These are phyloP conservation scores for Scaptomyza caliginosa DNA, from an alignment of 2,888 invertebrate genomes.

Conservation along the genomic window DNA sequence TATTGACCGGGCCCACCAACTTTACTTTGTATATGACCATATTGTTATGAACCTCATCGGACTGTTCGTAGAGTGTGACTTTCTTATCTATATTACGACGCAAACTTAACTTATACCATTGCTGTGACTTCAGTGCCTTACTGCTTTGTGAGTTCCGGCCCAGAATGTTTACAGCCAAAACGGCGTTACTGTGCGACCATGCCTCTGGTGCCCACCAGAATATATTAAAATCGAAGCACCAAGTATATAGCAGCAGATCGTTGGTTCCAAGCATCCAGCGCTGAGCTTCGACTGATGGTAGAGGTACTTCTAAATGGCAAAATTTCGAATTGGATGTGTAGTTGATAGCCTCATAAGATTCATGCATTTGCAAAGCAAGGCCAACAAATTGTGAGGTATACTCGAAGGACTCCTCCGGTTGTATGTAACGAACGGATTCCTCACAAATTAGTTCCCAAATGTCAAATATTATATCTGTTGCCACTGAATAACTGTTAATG, in stretches of 20 bases:
- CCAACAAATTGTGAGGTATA: background rate
- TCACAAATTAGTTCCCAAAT: slow-evolving; percentile 7
- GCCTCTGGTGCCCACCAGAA: slow-evolving; percentile 43
- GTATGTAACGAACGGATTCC: slow-evolving; percentile 2
- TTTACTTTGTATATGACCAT: slow-evolving; percentile 25
- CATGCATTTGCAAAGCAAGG: slow-evolving; percentile 7
- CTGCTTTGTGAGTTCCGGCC: background rate
- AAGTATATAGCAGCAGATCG: slow-evolving; percentile 13
- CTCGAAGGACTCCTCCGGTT: slow-evolving; percentile 14
- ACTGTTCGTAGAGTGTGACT: background rate
- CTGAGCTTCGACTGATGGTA: background rate
- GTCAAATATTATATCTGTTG: slow-evolving; percentile 1
- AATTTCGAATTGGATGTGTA: background rate
- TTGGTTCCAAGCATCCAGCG: background rate
- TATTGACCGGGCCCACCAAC: background rate
- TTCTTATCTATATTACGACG: accelerated
- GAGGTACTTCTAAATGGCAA: slow-evolving; percentile 10
- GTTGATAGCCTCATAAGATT: background rate
- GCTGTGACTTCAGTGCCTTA: background rate
- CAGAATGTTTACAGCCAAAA: slow-evolving; percentile 18
- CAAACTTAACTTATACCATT: slow-evolving; percentile 7
- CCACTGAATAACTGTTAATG: background rate
- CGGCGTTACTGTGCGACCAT: slow-evolving; percentile 5
- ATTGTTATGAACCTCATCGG: slow-evolving; percentile 8
- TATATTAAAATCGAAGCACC: slow-evolving; percentile 28